Base-by-base conservation (phyloP, 2,797 vertebrate genomes). In the Acrossocheilus wenchowensis region DNA sequence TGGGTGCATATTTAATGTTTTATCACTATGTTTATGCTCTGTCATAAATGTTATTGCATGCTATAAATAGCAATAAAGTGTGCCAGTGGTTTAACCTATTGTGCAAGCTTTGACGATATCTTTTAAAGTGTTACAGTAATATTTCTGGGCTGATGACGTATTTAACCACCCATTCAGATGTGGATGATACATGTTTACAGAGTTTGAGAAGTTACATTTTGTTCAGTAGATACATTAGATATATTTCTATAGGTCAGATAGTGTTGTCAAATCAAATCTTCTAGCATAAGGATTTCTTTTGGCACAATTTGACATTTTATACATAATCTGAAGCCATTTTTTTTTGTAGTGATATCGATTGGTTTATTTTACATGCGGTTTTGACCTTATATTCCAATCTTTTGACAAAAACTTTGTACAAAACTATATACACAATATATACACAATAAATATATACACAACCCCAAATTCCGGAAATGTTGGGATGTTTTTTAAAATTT, bases 91-190 rank as follows among this genome's bases (percentile, higher is more conserved):
- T 84, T 78, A 34, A 34, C 2, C 17, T 78, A 19, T 57, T 78
- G 60, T 68, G 23, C 23, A 68, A 78, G 45, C 73, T 78, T 66
- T 68, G 73, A 14, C 21, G 23, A 52, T 52, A 14, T 50, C 30
- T 39, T 9, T 30, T 30, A 64, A 15, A 69, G 10, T 3, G 26
- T 34, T 26, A 34, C 36, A 54, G 83, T 69, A 39, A 69, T 52
- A 54, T 84, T 69, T 45, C 17, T 26, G 60, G 45, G 45, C 34
- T 68, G 73, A 41, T 84, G 83, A 69, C 74, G 83, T 78, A 78
- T 68, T 84, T 30, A 30, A 54, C 41, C 9, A 57, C 62, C 34
- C 62, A 68, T 69, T 68, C 45, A 68, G 36, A 75, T 54, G 60
- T 41, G 60, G 15, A 43, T 78, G 23, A 26, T 21, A 39, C 39